Evolutionary conservation across 2,797 vertebrate genomes (phyloP).

Genomic region (Capromys pilorides): DNA sequence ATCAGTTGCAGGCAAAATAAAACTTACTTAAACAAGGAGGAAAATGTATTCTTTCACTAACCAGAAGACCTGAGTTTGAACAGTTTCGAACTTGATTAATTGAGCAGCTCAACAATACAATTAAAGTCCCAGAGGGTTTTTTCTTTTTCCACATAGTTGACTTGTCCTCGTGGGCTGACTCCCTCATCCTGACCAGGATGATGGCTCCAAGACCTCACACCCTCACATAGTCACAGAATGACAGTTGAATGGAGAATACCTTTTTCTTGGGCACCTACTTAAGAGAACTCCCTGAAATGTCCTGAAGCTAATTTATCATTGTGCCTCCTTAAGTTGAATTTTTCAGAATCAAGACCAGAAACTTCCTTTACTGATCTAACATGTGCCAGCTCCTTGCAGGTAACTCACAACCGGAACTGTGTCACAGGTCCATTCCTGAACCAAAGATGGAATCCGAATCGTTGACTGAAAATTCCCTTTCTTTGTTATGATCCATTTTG

Average conservation of each 20-base stretch:
- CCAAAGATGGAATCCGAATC: neutral
- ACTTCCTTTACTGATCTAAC: neutral
- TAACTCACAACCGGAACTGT: neutral
- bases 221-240: neutral
- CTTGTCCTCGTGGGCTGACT: neutral
- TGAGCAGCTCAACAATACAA: neutral
- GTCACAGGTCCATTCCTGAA: neutral
- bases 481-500: neutral
- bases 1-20: neutral
- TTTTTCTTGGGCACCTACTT: neutral
- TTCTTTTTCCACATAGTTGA: neutral
- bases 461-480: neutral
- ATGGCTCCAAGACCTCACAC: neutral
- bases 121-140: neutral
- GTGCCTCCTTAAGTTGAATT: neutral
- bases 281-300: neutral
- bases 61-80: neutral
- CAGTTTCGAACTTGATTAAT: neutral
- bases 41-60: neutral
- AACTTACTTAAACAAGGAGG: slow-evolving; percentile 12
- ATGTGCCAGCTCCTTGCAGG: neutral
- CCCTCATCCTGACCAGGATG: neutral
- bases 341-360: too few species aligned
- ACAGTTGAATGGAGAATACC: neutral
- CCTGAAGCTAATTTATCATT: neutral